Evolutionary conservation across 1,140 invertebrate genomes (phyloP).

Genomic region (Sminthurinus signatus): DNA sequence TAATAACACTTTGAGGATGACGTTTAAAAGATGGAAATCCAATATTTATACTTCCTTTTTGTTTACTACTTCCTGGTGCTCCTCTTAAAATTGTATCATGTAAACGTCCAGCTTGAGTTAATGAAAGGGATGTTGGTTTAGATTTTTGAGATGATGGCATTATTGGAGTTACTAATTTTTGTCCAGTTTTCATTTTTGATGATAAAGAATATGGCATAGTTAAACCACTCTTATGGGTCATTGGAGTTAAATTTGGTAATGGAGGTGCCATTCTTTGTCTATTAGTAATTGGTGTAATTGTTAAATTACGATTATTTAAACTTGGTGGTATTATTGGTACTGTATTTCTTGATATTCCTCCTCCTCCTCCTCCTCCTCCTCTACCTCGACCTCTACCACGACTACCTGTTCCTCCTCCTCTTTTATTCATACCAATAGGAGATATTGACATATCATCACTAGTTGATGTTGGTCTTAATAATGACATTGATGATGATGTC

Average conservation of each 20-base stretch:
- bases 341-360: constrained; percentile 8
- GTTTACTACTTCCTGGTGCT: no score
- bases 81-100: no score
- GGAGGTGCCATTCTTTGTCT: not conserved
- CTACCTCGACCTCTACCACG: no score
- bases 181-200: constrained; percentile 5
- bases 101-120: no score
- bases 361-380: no score
- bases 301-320: constrained; percentile 13
- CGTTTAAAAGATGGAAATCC: constrained; percentile 8
- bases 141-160: no score
- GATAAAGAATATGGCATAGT: no score
- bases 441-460: constrained; percentile 24
- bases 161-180: no score
- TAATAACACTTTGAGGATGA: constrained; percentile 27
- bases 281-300: constrained; percentile 24
- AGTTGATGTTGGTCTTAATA: constrained; percentile 5
- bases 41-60: not conserved
- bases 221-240: not conserved
- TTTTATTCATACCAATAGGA: constrained; percentile 17
- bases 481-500: not conserved
- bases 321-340: constrained; percentile 11
- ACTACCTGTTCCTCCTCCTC: constrained; percentile 4
- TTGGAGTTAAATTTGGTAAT: constrained; percentile 16
- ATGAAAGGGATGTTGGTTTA: no score